Evolutionary conservation across 2,888 invertebrate genomes (phyloP).

Genomic region (Cephonodes hylas): DNA sequence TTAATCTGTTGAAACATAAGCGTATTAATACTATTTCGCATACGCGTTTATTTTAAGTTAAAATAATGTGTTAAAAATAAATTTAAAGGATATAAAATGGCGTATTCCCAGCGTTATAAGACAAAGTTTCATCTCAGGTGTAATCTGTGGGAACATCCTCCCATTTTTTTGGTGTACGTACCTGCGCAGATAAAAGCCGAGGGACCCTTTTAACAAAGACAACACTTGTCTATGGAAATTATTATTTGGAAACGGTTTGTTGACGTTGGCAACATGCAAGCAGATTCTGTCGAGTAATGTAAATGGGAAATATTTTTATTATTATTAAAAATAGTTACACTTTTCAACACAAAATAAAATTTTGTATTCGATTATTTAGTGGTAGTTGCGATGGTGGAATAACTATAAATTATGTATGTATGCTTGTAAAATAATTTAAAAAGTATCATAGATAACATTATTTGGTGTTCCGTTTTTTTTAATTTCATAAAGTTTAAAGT

Average conservation of each 20-base stretch:
- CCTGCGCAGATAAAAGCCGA: slow-evolving; percentile 20
- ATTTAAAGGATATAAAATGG: neutral
- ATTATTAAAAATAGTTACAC: neutral
- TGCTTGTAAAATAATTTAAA: neutral
- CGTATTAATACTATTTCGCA: neutral
- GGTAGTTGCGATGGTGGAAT: neutral
- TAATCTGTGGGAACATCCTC: slow-evolving; percentile 14
- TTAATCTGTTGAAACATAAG: neutral
- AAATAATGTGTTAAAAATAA: neutral
- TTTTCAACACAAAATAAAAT: neutral
- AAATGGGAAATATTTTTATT: slow-evolving; percentile 3
- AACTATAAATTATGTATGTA: neutral
- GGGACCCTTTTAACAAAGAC: slow-evolving; percentile 21
- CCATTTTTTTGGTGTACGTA: slow-evolving; percentile 14
- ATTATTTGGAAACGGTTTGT: slow-evolving; percentile 17
- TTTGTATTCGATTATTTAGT: neutral
- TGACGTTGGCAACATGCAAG: slow-evolving; percentile 13
- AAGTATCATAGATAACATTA: too few species aligned
- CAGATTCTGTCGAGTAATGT: neutral
- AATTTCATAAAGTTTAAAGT: too few species aligned
- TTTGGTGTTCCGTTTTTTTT: too few species aligned
- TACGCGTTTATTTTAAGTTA: neutral
- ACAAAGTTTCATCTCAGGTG: slow-evolving; percentile 1
- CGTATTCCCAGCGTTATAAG: neutral
- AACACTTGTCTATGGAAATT: slow-evolving; percentile 22